Percentiles rank a stretch among this genome's conserved stretches.
Evolutionary conservation across 2,113 vertebrate genomes (phyloP).

Genomic region (Pseudonaja textilis): DNA sequence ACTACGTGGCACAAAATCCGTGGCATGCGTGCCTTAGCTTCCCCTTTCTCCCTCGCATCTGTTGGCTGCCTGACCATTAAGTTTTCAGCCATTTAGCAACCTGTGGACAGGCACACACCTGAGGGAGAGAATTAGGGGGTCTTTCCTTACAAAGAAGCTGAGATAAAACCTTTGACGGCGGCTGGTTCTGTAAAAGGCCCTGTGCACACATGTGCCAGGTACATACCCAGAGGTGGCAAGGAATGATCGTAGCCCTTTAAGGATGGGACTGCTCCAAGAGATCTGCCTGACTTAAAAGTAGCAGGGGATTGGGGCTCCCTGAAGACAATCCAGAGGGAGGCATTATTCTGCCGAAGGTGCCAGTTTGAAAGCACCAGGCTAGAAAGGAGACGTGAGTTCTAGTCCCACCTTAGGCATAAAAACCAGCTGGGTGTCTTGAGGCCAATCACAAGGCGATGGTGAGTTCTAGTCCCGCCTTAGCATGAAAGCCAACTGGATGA

Average conservation of each 20-base stretch:
- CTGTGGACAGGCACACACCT: background rate
- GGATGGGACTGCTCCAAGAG: background rate
- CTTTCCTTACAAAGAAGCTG: background rate
- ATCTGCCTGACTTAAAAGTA: background rate
- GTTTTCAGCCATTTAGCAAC: background rate
- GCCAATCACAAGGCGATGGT: no score
- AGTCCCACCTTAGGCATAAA: background rate
- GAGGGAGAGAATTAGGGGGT: background rate
- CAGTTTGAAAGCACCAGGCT: background rate
- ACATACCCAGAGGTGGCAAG: background rate
- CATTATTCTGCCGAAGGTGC: background rate
- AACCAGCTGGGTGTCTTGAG: background rate
- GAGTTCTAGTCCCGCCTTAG: background rate
- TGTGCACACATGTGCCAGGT: background rate
- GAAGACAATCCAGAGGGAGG: background rate
- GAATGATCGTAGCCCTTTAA: background rate
- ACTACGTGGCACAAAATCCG: background rate
- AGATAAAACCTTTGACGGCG: background rate
- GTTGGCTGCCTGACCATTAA: background rate
- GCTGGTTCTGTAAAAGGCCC: background rate
- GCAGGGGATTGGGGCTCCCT: accelerated
- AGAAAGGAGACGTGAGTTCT: background rate
- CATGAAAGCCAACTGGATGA: background rate
- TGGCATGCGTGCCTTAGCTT: background rate
- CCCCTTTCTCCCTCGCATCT: background rate